Conservation (phyloP, 2,797 vertebrate species). For the Sebastes itinus region DNA sequence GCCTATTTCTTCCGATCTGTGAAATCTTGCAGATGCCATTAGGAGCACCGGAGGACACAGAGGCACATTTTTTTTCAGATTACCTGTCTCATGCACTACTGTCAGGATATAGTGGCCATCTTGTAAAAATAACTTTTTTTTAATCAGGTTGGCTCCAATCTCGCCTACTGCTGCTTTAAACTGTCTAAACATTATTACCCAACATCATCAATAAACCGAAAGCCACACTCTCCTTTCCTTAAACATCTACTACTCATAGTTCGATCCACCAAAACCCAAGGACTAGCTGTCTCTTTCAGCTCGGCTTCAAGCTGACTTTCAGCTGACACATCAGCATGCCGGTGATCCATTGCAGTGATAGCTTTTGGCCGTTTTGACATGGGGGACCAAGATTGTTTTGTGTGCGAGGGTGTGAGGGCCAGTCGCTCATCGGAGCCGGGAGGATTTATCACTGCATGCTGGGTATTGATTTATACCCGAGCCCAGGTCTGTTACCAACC, state of each 20-base stretch:
- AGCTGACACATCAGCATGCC: conserved; percentile 68
- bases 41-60: no score
- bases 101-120: no score
- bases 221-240: neutral
- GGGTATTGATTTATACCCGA: conserved; percentile 78
- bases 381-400: conserved; percentile 74
- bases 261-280: conserved; percentile 12
- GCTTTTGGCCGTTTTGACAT: conserved; percentile 78
- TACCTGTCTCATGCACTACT: no score
- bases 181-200: neutral
- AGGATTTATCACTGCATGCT: conserved; percentile 77
- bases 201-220: neutral
- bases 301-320: conserved; percentile 55
- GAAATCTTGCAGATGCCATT: no score
- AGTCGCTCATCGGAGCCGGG: conserved; percentile 68
- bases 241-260: conserved; percentile 3
- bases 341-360: conserved; percentile 74
- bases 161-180: neutral
- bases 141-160: no score
- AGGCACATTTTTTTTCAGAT: no score
- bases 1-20: no score
- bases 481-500: conserved; percentile 26
- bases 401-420: conserved; percentile 70
- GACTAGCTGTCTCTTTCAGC: conserved; percentile 39
- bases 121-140: no score